Base-by-base conservation (phyloP, 1,140 invertebrate genomes). In the Cotesia typhae region DNA sequence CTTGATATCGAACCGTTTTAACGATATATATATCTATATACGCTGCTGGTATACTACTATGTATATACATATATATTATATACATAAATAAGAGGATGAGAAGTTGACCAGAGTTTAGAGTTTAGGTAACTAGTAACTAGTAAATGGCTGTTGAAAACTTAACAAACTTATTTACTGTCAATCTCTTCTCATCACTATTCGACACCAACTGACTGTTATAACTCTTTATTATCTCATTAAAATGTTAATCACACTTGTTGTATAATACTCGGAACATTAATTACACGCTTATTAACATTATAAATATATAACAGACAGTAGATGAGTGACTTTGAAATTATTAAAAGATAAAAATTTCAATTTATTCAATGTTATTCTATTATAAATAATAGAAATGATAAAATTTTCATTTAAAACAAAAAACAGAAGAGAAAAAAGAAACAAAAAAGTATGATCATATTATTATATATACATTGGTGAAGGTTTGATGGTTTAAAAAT, bases 61-160 rank as follows among this genome's bases (percentile, higher is more conserved):
- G 3, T 41, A 1, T 3, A 41, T 41, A 41, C 3, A 41, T 41
- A 41, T n/a, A n/a, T n/a, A n/a, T n/a, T 41, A 6, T 41, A 41
- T 41, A 41, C 9, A 47, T 47, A 6, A 9, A 47, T 47, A 47
- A 47, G 6, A 47, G 41, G 6, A 47, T 9, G 37, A 38, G 4
- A 41, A 66, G 38, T 66, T 66, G 14, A 47, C 64, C 38, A 66
- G 28, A 66, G 36, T 66, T 66, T 66, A 66, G 64, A 14, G 28
- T 28, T 28, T 28, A 28, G 28, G 12, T 47, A 28, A 28, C 28
- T 28, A 28, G 28, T 28, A 28, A 28, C 28, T 28, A 28, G 1
- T 28, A 28, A 28, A 28, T 28, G 28, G 28, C 28, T 66, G 64
- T 52, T 52, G 41, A 52, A 41, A 28, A 66, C 64, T 66, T 41